A percentile compares a stretch with the other conserved stretches of the same genome.
phyloP scores from a whole-genome alignment of 2,797 vertebrate species.

The Dipus sagitta region DNA sequence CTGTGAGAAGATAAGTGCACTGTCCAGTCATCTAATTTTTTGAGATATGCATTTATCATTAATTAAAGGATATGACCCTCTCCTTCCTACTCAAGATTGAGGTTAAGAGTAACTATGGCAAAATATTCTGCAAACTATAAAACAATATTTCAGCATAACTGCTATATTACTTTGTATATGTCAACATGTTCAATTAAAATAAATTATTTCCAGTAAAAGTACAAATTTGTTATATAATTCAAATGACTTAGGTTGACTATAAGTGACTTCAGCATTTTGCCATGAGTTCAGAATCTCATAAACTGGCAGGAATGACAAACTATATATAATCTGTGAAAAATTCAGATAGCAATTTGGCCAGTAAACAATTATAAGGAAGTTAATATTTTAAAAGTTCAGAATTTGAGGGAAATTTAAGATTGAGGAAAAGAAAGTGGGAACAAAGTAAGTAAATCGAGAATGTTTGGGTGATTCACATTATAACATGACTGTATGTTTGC shows the following conservation, averaged over 20 bases:
- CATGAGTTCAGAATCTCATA: slow-evolving; percentile 62
- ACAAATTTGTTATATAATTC: slow-evolving; percentile 33
- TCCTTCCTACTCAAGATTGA: slow-evolving; percentile 40
- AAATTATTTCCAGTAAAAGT: slow-evolving; percentile 45
- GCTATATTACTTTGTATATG: slow-evolving; percentile 24
- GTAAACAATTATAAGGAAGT: slow-evolving; percentile 32
- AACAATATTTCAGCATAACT: slow-evolving; percentile 39
- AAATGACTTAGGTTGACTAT: slow-evolving; percentile 48
- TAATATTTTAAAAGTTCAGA: slow-evolving; percentile 41
- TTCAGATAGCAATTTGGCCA: background rate
- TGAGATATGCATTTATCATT: slow-evolving; percentile 23
- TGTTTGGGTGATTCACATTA: slow-evolving; percentile 79
- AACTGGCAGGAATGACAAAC: slow-evolving; percentile 46
- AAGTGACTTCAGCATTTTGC: background rate
- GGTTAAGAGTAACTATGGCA: slow-evolving; percentile 57
- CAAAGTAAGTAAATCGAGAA: slow-evolving; percentile 52
- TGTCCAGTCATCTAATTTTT: slow-evolving; percentile 27
- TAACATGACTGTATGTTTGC: slow-evolving; percentile 75
- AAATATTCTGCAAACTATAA: slow-evolving; percentile 67
- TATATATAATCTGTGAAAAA: slow-evolving; percentile 57
- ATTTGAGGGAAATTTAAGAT: slow-evolving; percentile 49
- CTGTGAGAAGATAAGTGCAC: background rate
- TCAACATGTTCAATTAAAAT: slow-evolving; percentile 53
- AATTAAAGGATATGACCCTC: slow-evolving; percentile 40
- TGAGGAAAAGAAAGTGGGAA: slow-evolving; percentile 50